Base-by-base conservation (phyloP, 2,888 invertebrate species). In the Rhagonycha fulva region DNA sequence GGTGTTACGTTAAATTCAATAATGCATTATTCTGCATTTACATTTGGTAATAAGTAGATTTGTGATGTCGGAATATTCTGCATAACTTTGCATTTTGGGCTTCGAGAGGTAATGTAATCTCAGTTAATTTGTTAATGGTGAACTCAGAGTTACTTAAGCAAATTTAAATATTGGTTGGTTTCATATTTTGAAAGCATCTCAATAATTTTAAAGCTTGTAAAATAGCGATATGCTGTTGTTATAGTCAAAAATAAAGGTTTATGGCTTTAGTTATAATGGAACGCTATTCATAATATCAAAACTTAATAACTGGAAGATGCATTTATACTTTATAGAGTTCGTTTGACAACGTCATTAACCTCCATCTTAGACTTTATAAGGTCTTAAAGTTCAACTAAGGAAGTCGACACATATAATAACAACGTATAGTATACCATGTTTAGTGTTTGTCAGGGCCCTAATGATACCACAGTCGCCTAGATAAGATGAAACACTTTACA, bases 261-360 rank as follows among this genome's bases (percentile, higher is more conserved):
- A 47, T 47, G 47, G 7, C 47, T 47, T 47, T n/a, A 47, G 12
- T 47, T 47, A 47, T 47, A 47, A 47, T 47, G 47, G 47, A n/a
- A 47, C n/a, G n/a, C n/a, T 47, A 47, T 47, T 47, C 47, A 47
- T 47, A 47, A 47, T 47, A 47, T 47, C 47, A 47, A 47, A 47
- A 47, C n/a, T 47, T 47, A 71, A 32, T n/a, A 30, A 47, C 47
- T 32, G 14, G 23, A 62, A 14, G n/a, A 66, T 66, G 32, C 30
- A 71, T 71, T 75, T 68, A 67, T 68, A 67, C 61, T 75, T 68
- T 72, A 76, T 76, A 72, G 66, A 28, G 69, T 76, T 76, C 68
- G 47, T 77, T 77, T 77, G 72, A 74, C 77, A 74, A 62, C 70
- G 66, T 77, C 77, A 70, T 77, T 77, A 77, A 74, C 72, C 71